Conservation (phyloP, 2,113 vertebrate species). For the Deroptyus accipitrinus region DNA sequence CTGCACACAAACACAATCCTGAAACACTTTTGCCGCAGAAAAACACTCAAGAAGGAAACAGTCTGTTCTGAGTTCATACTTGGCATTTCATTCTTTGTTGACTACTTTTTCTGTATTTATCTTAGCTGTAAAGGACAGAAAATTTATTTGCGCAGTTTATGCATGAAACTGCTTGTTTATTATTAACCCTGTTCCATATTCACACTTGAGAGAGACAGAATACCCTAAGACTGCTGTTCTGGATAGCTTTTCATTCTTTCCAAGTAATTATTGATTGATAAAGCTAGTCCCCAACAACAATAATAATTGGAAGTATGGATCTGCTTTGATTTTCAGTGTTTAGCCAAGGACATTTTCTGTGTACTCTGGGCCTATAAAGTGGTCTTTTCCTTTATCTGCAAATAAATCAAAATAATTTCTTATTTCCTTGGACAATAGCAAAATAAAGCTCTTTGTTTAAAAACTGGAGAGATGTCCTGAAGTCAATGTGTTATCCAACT, state of each 20-base stretch:
- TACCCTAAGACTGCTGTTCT: neutral
- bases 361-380: neutral
- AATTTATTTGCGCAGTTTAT: neutral
- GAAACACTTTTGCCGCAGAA: neutral
- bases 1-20: neutral
- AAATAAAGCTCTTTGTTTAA: neutral
- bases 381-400: neutral
- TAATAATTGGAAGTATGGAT: neutral
- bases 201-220: neutral
- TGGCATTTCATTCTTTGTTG: neutral
- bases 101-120: neutral
- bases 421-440: neutral
- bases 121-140: constrained; percentile 6
- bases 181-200: constrained; percentile 26
- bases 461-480: neutral
- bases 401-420: neutral
- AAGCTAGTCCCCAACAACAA: neutral
- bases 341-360: neutral
- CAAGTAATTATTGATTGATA: neutral
- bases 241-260: neutral
- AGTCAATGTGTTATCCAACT: neutral
- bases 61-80: neutral
- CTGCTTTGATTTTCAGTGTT: neutral
- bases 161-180: neutral
- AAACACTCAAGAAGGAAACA: neutral